phyloP scores from a whole-genome alignment of 1,140 invertebrate genomes.

The Neoseiulus cucumeris region DNA sequence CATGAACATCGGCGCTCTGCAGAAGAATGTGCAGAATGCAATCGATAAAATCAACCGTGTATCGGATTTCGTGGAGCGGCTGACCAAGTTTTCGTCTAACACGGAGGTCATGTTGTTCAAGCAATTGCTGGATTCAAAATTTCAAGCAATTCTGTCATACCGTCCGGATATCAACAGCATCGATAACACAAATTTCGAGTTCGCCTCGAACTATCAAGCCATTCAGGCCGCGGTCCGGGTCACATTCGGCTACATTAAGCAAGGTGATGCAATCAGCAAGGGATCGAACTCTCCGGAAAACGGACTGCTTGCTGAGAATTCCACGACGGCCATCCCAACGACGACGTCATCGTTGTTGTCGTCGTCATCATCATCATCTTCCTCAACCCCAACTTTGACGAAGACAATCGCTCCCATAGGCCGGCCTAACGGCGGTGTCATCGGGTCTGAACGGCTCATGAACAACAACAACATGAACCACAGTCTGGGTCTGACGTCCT shows the following conservation, averaged over 20 bases:
- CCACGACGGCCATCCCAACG: too few relatives aligned
- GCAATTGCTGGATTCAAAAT: constrained; percentile 70
- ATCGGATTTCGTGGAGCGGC: constrained; percentile 75
- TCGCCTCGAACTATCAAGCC: constrained; percentile 86
- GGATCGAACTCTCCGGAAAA: too few relatives aligned
- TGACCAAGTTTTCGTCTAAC: constrained; percentile 68
- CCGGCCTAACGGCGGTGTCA: constrained; percentile 39
- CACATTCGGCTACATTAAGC: constrained; percentile 70
- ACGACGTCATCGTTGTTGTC: too few relatives aligned
- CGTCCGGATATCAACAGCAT: constrained; percentile 48
- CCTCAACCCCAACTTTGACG: too few relatives aligned
- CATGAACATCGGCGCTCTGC: constrained; percentile 56
- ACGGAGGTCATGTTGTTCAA: constrained; percentile 82
- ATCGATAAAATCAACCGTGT: constrained; percentile 80
- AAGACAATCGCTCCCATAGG: constrained; percentile 50
- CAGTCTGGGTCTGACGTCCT: neutral
- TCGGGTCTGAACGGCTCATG: constrained; percentile 18
- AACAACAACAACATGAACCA: too few relatives aligned
- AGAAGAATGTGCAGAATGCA: constrained; percentile 77
- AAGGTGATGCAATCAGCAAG: too few relatives aligned
- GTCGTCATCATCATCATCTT: too few relatives aligned
- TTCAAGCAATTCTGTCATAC: constrained; percentile 61
- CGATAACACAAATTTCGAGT: constrained; percentile 67
- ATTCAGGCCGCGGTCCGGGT: constrained; percentile 83
- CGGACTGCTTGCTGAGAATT: too few relatives aligned